Evolutionary conservation across 2,797 vertebrate genomes (phyloP).

Genomic region (Falco berigora): DNA sequence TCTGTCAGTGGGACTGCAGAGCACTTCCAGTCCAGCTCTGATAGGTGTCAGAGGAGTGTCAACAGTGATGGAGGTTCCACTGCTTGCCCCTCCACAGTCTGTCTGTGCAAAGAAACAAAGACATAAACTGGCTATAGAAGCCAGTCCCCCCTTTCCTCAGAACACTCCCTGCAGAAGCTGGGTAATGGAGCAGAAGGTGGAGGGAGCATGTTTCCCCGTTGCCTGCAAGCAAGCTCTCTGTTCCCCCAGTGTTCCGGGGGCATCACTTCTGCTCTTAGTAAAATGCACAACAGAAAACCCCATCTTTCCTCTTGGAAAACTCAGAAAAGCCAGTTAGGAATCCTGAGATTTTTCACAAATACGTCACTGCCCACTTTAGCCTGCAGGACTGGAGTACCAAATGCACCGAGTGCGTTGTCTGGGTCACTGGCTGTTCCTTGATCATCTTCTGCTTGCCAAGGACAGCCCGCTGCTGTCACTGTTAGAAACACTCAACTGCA

Average conservation of each 20-base stretch:
- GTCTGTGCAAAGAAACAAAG: background rate
- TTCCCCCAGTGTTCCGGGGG: background rate
- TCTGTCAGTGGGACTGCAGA: background rate
- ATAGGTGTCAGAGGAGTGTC: background rate
- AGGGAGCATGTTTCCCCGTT: background rate
- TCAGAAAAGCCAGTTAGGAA: background rate
- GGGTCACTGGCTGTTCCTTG: background rate
- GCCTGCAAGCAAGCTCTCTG: background rate
- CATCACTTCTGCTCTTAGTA: background rate
- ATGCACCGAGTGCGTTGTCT: accelerated
- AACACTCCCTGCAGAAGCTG: background rate
- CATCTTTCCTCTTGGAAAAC: background rate
- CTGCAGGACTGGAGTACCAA: background rate
- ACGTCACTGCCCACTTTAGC: accelerated
- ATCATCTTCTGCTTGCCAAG: background rate
- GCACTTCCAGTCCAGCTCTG: background rate
- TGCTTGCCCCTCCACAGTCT: too few relatives aligned
- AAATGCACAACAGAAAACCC: accelerated
- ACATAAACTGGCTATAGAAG: background rate
- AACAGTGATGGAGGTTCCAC: too few relatives aligned
- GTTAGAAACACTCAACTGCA: background rate
- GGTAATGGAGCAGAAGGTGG: background rate
- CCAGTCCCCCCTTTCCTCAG: background rate
- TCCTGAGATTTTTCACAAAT: background rate
- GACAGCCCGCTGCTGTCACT: background rate